Conservation (phyloP, 1,140 invertebrate genomes). For the Papilio machaon region DNA sequence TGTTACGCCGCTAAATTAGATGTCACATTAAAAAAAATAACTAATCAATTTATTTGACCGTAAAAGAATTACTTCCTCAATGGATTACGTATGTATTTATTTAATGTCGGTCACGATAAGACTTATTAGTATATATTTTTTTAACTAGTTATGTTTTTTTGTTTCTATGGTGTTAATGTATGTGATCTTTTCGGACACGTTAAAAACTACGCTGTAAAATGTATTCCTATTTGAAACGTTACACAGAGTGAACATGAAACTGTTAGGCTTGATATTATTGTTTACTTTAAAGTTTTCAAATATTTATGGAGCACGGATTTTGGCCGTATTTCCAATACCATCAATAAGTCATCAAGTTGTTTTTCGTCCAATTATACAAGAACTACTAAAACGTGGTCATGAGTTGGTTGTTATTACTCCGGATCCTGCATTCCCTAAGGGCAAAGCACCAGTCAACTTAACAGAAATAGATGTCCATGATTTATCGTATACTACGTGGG, state of each 20-base stretch:
- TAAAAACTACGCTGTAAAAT: not conserved
- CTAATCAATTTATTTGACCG: no score
- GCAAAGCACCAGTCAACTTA: conserved; percentile 48
- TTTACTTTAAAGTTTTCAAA: not conserved
- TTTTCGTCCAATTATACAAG: conserved; percentile 64
- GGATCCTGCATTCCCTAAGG: conserved; percentile 51
- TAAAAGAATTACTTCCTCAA: no score
- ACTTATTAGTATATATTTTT: not conserved
- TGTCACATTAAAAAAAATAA: no score
- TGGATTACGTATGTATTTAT: no score
- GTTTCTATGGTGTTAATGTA: no score
- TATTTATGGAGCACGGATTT: conserved; percentile 54
- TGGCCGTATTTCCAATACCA: conserved; percentile 76
- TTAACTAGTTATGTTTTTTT: not conserved
- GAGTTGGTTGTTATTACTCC: conserved; percentile 65
- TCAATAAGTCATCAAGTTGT: conserved; percentile 77
- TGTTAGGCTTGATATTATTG: not conserved
- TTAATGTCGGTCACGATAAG: no score
- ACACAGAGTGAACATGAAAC: not conserved
- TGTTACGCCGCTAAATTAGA: no score
- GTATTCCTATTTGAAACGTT: not conserved
- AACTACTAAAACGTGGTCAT: conserved; percentile 51
- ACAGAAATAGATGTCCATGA: conserved; percentile 61
- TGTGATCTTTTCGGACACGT: not conserved
- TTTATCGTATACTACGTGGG: conserved; percentile 52